Base-by-base conservation (phyloP, 2,888 invertebrate species). In the Cephus spinipes region DNA sequence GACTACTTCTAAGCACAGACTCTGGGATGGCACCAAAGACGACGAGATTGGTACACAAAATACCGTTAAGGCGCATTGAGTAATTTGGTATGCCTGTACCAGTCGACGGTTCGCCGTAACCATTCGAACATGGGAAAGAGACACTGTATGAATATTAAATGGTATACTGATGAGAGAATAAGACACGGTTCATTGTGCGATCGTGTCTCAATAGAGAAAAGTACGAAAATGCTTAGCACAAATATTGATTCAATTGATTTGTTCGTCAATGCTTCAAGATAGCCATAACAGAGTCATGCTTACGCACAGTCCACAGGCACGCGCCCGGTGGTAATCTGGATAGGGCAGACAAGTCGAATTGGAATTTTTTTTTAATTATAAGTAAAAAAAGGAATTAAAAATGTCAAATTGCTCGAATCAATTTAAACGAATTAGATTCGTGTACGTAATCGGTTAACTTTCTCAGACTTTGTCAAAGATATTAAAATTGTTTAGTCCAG, bases 1-100 rank as follows among this genome's bases (percentile, higher is more conserved):
- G 15, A 9, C 55, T 55, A 55, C 55, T 55, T 23, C 1, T 9
- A 55, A 55, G 9, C 9, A 55, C 23, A 23, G 55, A 23, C 23
- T 55, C 23, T 9, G 9, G 55, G 9, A 55, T 15, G 23, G 9
- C 23, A 55, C 23, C 55, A 23, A 23, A 55, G 55, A 55, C 23
- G 55, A 55, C 2, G n/a, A 33, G 30, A 69, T 78, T 73, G 36
- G 75, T 76, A 78, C 78, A 75, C 76, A 73, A 73, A 71, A 75
- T 75, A 78, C 78, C 78, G 78, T 77, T 77, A 77, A 40, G 30
- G 31, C 36, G 68, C 75, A 76, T 73, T 32, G 35, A 78, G 76
- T 76, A 78, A 78, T 73, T 78, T 76, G 55, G 71, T 71, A 71
- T 71, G 71, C 71, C 71, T 33, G 33, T 71, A 12, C 71, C 32